phyloP scores from a whole-genome alignment of 1,140 invertebrate species.

The Pseudomyrmex dendroicus region DNA sequence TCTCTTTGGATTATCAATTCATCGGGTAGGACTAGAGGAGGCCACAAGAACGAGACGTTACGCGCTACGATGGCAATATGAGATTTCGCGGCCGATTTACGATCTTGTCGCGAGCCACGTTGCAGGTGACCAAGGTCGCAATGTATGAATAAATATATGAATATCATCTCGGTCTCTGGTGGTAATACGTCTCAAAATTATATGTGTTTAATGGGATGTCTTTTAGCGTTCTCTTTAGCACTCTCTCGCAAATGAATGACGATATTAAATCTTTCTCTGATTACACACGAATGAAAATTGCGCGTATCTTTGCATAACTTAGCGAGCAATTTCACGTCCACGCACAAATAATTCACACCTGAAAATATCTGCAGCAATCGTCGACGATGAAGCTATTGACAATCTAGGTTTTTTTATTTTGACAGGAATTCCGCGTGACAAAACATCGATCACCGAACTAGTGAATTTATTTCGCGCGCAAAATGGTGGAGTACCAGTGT shows the following conservation, averaged over 20 bases:
- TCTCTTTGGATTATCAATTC: constrained; percentile 70
- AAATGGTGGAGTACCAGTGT: background rate
- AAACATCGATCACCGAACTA: constrained; percentile 1
- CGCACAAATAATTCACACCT: constrained; percentile 9
- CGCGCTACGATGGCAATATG: constrained; percentile 56
- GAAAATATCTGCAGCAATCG: constrained; percentile 19
- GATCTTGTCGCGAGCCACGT: background rate
- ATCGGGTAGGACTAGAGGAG: constrained; percentile 44
- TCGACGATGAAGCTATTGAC: constrained; percentile 15
- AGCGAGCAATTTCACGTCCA: constrained; percentile 21
- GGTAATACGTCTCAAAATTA: background rate
- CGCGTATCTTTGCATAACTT: background rate
- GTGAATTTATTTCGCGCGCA: constrained; percentile 18
- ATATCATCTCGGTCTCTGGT: background rate
- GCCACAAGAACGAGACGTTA: constrained; percentile 13
- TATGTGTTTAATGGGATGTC: background rate
- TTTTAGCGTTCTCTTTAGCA: background rate
- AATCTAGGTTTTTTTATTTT: constrained; percentile 5
- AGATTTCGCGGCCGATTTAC: constrained; percentile 66
- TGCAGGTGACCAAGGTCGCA: constrained; percentile 36
- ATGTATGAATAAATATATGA: constrained; percentile 8
- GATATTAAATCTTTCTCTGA: constrained; percentile 6
- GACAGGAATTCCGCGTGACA: constrained; percentile 7
- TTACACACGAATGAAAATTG: background rate
- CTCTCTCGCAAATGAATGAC: background rate